A percentile compares a stretch with the other conserved stretches of the same genome.
phyloP scores from a whole-genome alignment of 30 jellyfish, hydroid and myxozoan genomes.

The Hydractinia echinata region DNA sequence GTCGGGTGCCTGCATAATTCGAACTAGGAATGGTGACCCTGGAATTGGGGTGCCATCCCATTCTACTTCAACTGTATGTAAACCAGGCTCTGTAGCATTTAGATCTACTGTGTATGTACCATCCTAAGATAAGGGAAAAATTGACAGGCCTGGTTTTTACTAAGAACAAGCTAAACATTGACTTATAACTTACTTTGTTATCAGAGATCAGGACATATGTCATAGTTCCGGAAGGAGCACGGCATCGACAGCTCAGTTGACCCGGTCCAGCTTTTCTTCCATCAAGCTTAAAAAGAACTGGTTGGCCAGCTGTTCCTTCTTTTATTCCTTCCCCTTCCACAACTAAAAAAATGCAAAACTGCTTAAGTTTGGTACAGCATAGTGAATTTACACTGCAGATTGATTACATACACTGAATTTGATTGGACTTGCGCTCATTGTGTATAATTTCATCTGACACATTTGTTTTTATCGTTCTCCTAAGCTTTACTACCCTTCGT shows the following conservation, averaged over 20 bases:
- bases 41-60: slow-evolving; percentile 98
- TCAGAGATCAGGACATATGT: slow-evolving; percentile 81
- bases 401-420: too few relatives aligned
- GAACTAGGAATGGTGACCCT: slow-evolving; percentile 92
- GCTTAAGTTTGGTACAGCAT: too few relatives aligned
- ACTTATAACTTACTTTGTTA: slow-evolving; percentile 33
- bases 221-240: slow-evolving; percentile 73
- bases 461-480: too few relatives aligned
- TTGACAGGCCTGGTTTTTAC: not conserved
- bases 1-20: slow-evolving; percentile 93
- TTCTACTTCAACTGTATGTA: slow-evolving; percentile 85
- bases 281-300: slow-evolving; percentile 85
- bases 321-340: slow-evolving; percentile 79
- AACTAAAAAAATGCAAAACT: slow-evolving; percentile 34
- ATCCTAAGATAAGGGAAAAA: slow-evolving; percentile 30
- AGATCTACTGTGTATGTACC: slow-evolving; percentile 94
- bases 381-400: too few relatives aligned
- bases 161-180: not conserved
- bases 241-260: slow-evolving; percentile 70
- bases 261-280: slow-evolving; percentile 98
- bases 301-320: slow-evolving; percentile 97
- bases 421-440: too few relatives aligned
- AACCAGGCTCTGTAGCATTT: slow-evolving; percentile 96
- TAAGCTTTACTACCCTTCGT: too few relatives aligned
- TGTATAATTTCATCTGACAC: too few relatives aligned